phyloP scores from a whole-genome alignment of 2,888 invertebrate genomes.

The Sycophila texana region DNA sequence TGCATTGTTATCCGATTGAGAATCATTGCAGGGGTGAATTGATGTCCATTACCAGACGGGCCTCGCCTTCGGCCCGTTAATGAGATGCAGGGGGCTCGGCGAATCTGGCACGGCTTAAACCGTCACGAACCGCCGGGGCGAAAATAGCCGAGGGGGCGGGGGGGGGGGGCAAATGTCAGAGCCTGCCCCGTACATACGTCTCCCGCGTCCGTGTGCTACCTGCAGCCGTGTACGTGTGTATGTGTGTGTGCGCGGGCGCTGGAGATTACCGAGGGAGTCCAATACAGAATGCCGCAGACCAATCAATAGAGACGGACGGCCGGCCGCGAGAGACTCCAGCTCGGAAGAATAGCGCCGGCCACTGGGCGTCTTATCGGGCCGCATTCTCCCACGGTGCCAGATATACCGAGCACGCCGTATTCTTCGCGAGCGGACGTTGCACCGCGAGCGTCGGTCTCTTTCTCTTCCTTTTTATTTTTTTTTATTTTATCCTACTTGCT shows the following conservation, averaged over 20 bases:
- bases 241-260: constrained; percentile 25
- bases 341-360: constrained; percentile 3
- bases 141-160: constrained; percentile 23
- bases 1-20: too few species aligned
- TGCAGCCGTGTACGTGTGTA: background rate
- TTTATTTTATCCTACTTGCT: background rate
- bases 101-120: background rate
- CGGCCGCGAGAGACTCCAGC: background rate
- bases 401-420: constrained; percentile 6
- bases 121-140: background rate
- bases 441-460: background rate
- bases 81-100: constrained; percentile 8
- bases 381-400: constrained; percentile 12
- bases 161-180: background rate
- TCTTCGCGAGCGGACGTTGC: constrained; percentile 32
- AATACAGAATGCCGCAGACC: constrained; percentile 71
- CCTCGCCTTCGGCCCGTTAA: background rate
- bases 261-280: constrained; percentile 67
- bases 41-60: too few species aligned
- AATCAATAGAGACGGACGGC: constrained; percentile 68
- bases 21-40: too few species aligned
- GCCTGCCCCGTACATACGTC: too few species aligned
- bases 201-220: too few species aligned
- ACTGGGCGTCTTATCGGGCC: constrained; percentile 20
- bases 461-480: background rate